Evolutionary conservation across 2,113 vertebrate species (phyloP), one percentile per base, ranked within the genome.

Genomic region (Burhinus bistriatus): DNA sequence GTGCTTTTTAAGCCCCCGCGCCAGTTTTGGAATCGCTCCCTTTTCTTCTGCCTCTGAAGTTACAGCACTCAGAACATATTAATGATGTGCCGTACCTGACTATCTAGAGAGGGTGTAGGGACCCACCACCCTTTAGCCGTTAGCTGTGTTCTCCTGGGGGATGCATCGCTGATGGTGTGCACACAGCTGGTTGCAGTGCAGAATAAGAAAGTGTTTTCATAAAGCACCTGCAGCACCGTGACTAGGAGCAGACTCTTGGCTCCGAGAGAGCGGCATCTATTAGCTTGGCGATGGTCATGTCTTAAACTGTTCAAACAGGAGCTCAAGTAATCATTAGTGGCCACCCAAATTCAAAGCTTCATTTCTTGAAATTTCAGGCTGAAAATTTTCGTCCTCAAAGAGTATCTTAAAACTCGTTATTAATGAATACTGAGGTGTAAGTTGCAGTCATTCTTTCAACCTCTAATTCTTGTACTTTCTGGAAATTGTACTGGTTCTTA

Each of bases 401-500:
- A 21, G 6, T 70, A 6, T 69, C 83, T 89, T 69, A 14, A 40
- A 92, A 27, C 22, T 71, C 26, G 12, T 38, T 23, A 27, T 23
- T 26, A 57, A 42, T 29, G 40, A 91, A 30, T n/a, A 9, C 2
- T 12, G 61, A 84, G 40, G n/a, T 84, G 21, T 64, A 54, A 64
- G 38, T 25, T 72, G 54, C 44, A 89, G 78, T 61, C 42, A 40
- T 91, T 89, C 68, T 78, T 95, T 88, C 0, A 38, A 57, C 69
- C 83, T 92, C 38, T 8, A 86, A 38, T 85, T 90, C n/a, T 49
- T 82, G 30, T 61, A 36, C 73, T 92, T 89, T 68, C 57, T 95
- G 77, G 73, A 84, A 79, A 78, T 91, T 61, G 38, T 83, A 58
- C 58, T 83, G 65, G 32, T 38, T 19, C 59, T 80, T 90, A n/a